Conservation (phyloP, 2,797 vertebrate species). For the Ctenopoma multispine region DNA sequence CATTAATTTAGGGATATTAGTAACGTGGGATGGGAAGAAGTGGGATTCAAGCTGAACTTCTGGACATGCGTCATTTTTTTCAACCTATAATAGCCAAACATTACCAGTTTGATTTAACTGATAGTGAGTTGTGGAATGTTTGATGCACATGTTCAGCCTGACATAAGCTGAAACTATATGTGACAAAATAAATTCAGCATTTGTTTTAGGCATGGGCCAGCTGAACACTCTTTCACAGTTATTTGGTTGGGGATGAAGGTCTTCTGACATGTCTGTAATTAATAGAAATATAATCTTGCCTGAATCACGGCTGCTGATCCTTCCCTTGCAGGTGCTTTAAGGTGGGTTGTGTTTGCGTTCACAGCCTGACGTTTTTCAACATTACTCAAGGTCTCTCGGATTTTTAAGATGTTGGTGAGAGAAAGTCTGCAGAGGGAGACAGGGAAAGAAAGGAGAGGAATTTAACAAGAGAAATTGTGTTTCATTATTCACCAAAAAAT, state of each 20-base stretch:
- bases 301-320: background rate
- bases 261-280: background rate
- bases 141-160: conserved; percentile 3
- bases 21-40: background rate
- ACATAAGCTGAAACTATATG: background rate
- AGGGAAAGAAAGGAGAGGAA: background rate
- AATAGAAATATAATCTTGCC: no score
- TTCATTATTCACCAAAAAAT: conserved; percentile 26
- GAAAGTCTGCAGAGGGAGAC: conserved; percentile 28
- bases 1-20: background rate
- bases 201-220: background rate
- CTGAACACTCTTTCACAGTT: background rate
- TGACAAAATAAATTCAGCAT: background rate
- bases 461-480: background rate
- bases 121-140: background rate
- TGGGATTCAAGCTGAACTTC: background rate
- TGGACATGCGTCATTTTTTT: background rate
- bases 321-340: conserved; percentile 48
- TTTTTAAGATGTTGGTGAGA: conserved; percentile 35
- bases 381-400: conserved; percentile 49
- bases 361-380: conserved; percentile 37
- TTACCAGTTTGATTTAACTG: conserved; percentile 10
- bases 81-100: conserved; percentile 8
- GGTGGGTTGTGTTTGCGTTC: conserved; percentile 14
- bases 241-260: background rate